Percentiles rank a stretch among this genome's conserved stretches.
Evolutionary conservation across 2,113 vertebrate genomes (phyloP).

Genomic region (Archocentrus centrarchus): DNA sequence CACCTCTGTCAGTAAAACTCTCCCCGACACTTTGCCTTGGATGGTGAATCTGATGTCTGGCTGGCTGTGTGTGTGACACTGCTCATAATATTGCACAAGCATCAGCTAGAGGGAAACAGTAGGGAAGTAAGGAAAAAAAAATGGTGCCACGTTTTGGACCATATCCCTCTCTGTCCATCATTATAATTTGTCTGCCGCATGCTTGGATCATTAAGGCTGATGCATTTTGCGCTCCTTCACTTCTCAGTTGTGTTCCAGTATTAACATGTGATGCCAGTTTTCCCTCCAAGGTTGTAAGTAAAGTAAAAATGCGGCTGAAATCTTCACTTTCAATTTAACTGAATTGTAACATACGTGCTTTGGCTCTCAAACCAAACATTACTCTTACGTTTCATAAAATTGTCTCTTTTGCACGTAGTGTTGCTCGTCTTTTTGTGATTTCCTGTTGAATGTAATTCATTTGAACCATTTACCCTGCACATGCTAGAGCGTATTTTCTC

Average conservation of each 20-base stretch:
- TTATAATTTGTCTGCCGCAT: constrained; percentile 54
- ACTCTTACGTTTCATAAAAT: constrained; percentile 15
- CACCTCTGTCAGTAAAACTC: constrained; percentile 63
- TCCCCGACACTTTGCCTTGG: constrained; percentile 30
- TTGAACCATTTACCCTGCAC: not conserved
- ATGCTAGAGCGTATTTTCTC: not conserved
- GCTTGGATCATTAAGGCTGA: constrained; percentile 34
- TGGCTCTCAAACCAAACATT: not conserved
- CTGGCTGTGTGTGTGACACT: constrained; percentile 6
- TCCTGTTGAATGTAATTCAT: not conserved
- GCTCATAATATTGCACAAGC: constrained; percentile 51
- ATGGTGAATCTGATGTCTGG: not conserved
- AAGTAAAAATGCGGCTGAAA: not conserved
- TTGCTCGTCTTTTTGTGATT: constrained; percentile 13
- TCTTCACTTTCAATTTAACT: constrained; percentile 7
- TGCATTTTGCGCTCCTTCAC: constrained; percentile 45
- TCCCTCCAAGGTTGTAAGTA: not conserved
- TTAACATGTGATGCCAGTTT: not conserved
- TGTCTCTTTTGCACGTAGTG: not conserved
- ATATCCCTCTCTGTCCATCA: constrained; percentile 36
- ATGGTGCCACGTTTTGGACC: constrained; percentile 2
- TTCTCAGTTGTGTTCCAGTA: constrained; percentile 8
- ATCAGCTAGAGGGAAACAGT: constrained; percentile 46
- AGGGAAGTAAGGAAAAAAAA: not conserved
- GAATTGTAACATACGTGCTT: not conserved